Percentiles rank a stretch among this genome's conserved stretches.
Conservation (phyloP, 2,797 vertebrate species). For the Pseudochaenichthys georgianus region DNA sequence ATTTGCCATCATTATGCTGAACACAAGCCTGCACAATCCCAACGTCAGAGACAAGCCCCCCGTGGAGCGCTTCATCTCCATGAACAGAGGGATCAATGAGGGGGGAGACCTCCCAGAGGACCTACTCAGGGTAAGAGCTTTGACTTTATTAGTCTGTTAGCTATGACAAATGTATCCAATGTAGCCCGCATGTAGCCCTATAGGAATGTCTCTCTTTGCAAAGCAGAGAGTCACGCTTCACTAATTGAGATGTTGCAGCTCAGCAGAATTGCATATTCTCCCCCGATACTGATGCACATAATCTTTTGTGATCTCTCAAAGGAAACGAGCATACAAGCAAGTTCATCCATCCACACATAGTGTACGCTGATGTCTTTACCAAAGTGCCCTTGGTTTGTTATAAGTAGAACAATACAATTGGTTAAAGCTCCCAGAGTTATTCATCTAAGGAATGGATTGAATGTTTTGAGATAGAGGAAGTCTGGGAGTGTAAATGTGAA, state of each 20-base stretch:
- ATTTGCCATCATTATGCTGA: conserved; percentile 98
- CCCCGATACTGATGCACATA: conserved; percentile 28
- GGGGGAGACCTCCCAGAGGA: conserved; percentile 96
- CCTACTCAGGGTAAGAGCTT: conserved; percentile 89
- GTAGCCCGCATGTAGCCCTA: neutral
- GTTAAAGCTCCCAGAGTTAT: conserved; percentile 11
- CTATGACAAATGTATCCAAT: conserved; percentile 25
- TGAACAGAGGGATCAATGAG: conserved; percentile 96
- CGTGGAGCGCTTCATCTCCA: conserved; percentile 94
- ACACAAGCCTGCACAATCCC: conserved; percentile 96
- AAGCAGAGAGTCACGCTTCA: conserved; percentile 10
- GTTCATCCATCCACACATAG: neutral
- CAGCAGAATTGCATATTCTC: conserved; percentile 30
- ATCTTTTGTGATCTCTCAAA: conserved; percentile 18
- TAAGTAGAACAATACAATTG: conserved; percentile 23
- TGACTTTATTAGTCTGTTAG: conserved; percentile 43
- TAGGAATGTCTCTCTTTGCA: neutral
- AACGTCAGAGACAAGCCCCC: conserved; percentile 94
- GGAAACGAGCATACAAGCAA: conserved; percentile 31
- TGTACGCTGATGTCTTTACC: conserved; percentile 9
- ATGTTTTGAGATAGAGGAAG: conserved; percentile 12
- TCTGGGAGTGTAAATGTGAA: conserved; percentile 19
- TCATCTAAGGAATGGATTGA: conserved; percentile 17
- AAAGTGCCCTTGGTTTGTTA: conserved; percentile 20
- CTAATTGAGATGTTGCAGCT: conserved; percentile 49